phyloP scores from a whole-genome alignment of 2,113 vertebrate genomes.

The Austrofundulus limnaeus region DNA sequence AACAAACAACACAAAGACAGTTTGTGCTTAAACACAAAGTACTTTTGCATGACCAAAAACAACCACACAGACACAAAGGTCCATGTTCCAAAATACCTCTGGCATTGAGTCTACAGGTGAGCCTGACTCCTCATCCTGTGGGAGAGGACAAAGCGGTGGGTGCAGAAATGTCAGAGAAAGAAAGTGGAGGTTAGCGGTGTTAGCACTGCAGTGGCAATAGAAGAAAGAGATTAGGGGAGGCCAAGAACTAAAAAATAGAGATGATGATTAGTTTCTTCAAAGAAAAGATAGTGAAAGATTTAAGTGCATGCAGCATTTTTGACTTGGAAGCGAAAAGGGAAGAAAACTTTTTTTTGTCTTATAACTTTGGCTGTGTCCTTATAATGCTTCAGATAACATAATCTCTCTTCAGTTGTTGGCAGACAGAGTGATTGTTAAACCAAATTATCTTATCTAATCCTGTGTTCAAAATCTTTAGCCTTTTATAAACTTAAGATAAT shows the following conservation, averaged over 20 bases:
- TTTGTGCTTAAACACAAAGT: constrained; percentile 27
- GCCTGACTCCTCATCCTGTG: constrained; percentile 78
- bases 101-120: constrained; percentile 78
- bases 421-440: background rate
- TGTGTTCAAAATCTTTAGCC: background rate
- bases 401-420: background rate
- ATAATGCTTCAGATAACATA: background rate
- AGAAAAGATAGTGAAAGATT: constrained; percentile 15
- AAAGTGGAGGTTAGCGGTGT: constrained; percentile 52
- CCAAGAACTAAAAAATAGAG: constrained; percentile 15
- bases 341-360: too few relatives aligned
- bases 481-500: background rate
- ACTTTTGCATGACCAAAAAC: constrained; percentile 39
- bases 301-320: constrained; percentile 24
- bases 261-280: constrained; percentile 47
- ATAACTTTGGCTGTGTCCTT: too few relatives aligned
- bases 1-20: constrained; percentile 28
- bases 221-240: constrained; percentile 12
- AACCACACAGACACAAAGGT: constrained; percentile 46
- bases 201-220: constrained; percentile 28
- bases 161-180: constrained; percentile 46
- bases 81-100: constrained; percentile 79
- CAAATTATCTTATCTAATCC: background rate
- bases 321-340: too few relatives aligned
- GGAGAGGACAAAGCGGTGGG: constrained; percentile 27